Percentiles rank a stretch among this genome's conserved stretches.
phyloP scores from a whole-genome alignment of 1,140 invertebrate species.

The Cepaea nemoralis region DNA sequence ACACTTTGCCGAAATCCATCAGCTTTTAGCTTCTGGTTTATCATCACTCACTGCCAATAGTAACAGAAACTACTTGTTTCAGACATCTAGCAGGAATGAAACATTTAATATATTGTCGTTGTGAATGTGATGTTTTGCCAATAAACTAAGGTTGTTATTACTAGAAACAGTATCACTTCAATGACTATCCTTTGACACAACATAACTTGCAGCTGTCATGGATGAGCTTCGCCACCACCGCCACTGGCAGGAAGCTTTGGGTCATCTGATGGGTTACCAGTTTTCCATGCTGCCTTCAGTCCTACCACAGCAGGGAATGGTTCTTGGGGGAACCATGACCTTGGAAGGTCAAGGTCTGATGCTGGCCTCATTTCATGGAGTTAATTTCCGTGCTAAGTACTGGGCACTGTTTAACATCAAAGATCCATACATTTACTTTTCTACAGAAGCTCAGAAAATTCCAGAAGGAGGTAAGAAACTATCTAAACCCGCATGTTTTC shows the following conservation, averaged over 20 bases:
- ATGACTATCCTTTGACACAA: too few relatives aligned
- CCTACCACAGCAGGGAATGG: slow-evolving; percentile 81
- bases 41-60: too few relatives aligned
- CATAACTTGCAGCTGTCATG: slow-evolving; percentile 45
- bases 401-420: slow-evolving; percentile 96
- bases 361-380: slow-evolving; percentile 95
- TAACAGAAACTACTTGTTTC: too few relatives aligned
- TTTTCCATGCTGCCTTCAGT: slow-evolving; percentile 82
- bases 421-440: slow-evolving; percentile 94
- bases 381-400: slow-evolving; percentile 95
- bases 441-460: slow-evolving; percentile 87
- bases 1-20: too few relatives aligned
- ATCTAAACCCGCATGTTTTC: too few relatives aligned
- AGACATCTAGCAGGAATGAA: too few relatives aligned
- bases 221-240: slow-evolving; percentile 81
- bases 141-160: too few relatives aligned
- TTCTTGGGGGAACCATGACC: slow-evolving; percentile 85
- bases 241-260: slow-evolving; percentile 89
- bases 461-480: slow-evolving; percentile 55
- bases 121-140: too few relatives aligned
- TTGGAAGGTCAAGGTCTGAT: slow-evolving; percentile 90
- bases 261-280: slow-evolving; percentile 80
- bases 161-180: too few relatives aligned
- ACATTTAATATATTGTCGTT: too few relatives aligned
- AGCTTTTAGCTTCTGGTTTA: too few relatives aligned